phyloP scores from a whole-genome alignment of 2,888 invertebrate species.

The Conomelus anceps region DNA sequence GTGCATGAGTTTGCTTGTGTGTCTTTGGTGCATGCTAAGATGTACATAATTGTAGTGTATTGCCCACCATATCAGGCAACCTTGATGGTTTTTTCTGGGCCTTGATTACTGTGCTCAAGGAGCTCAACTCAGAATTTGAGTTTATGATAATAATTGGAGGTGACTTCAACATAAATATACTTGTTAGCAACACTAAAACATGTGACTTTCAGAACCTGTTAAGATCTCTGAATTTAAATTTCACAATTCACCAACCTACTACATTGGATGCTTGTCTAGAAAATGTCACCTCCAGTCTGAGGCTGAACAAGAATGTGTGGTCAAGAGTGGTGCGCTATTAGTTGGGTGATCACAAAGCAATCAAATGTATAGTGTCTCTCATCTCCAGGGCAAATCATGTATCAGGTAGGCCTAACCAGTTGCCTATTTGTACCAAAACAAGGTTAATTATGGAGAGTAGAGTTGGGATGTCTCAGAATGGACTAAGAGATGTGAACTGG shows the following conservation, averaged over 20 bases:
- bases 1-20: no score
- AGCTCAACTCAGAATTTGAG: not conserved
- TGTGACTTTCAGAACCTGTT: not conserved
- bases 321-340: not conserved
- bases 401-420: no score
- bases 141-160: not conserved
- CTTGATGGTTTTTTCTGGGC: no score
- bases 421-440: no score
- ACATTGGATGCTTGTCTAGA: not conserved
- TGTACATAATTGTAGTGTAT: no score
- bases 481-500: no score
- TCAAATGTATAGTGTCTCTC: not conserved
- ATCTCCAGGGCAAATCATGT: no score
- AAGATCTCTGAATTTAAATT: not conserved
- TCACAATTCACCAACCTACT: not conserved
- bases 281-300: not conserved
- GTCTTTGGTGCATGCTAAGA: no score
- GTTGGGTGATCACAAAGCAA: not conserved
- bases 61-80: no score
- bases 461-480: no score
- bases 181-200: not conserved
- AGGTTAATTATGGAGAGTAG: no score
- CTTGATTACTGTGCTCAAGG: no score
- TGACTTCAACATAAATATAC: not conserved
- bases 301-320: not conserved